Percentiles rank a stretch among this genome's conserved stretches.
Evolutionary conservation across 2,113 vertebrate genomes (phyloP).

Genomic region (Trematomus loennbergii): DNA sequence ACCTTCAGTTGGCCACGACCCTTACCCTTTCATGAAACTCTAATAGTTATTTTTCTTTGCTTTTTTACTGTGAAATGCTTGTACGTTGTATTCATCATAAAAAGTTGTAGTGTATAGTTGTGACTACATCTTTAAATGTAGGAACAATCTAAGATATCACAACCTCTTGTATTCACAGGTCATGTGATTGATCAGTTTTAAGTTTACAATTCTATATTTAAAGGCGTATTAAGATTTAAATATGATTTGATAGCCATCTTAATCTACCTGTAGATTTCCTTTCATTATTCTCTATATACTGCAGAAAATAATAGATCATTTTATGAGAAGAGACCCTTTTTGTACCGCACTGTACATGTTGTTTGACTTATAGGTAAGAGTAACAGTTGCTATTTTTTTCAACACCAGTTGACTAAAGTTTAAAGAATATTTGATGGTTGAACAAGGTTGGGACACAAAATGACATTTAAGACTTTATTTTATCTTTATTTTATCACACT

Average conservation of each 20-base stretch:
- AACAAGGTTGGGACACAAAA: too few relatives aligned
- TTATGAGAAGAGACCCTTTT: too few relatives aligned
- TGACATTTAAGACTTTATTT: background rate
- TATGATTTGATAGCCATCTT: background rate
- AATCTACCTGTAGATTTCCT: background rate
- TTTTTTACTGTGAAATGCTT: background rate
- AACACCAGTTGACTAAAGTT: background rate
- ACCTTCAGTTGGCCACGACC: constrained; percentile 2
- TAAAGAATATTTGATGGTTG: too few relatives aligned
- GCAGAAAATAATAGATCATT: too few relatives aligned
- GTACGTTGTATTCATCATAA: background rate
- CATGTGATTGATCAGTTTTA: background rate
- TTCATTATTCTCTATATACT: background rate
- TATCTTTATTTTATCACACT: background rate
- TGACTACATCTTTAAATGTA: background rate
- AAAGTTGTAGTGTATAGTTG: background rate
- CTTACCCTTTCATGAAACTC: background rate
- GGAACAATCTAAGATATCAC: background rate
- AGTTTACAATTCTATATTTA: background rate
- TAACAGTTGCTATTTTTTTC: background rate
- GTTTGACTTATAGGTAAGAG: background rate
- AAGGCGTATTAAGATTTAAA: background rate
- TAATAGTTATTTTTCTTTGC: background rate
- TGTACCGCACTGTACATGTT: background rate
- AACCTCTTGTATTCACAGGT: background rate